These are phyloP conservation scores for Oophaga pumilio DNA, from an alignment of 2,113 vertebrate genomes.

Conservation along the genomic window DNA sequence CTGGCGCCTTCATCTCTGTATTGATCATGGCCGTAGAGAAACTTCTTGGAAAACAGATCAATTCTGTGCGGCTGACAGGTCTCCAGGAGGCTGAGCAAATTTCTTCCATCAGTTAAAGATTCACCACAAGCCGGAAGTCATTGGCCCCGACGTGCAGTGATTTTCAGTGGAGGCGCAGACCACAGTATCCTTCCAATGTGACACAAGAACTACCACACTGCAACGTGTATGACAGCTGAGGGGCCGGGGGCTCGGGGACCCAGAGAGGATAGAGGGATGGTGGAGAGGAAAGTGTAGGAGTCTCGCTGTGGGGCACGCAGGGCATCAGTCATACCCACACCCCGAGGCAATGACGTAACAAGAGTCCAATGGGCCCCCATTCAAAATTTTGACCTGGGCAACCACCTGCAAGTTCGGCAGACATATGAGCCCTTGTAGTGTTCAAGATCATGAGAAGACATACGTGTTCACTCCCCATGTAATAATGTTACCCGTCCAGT, in stretches of 20 bases:
- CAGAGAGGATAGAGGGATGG: too few relatives aligned
- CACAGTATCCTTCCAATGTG: conserved; percentile 40
- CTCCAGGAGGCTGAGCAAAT: not conserved
- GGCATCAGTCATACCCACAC: not conserved
- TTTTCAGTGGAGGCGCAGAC: conserved; percentile 43
- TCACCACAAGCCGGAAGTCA: conserved; percentile 39
- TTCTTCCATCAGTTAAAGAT: not conserved
- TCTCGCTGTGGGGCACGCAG: too few relatives aligned
- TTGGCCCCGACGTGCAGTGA: conserved; percentile 24
- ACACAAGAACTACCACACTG: conserved; percentile 37
- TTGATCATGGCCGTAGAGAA: not conserved
- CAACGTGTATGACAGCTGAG: conserved; percentile 11
- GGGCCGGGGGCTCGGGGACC: not conserved
- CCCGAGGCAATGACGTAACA: not conserved
- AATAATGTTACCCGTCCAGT: too few relatives aligned
- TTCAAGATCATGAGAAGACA: too few relatives aligned
- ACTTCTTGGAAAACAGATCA: not conserved
- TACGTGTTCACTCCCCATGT: too few relatives aligned
- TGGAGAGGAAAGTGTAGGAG: not conserved
- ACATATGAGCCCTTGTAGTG: too few relatives aligned
- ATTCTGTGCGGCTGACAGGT: not conserved
- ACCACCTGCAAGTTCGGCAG: too few relatives aligned
- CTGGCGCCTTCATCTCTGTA: not conserved
- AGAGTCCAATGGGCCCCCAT: not conserved
- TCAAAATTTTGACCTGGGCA: too few relatives aligned